Evolutionary conservation across 1,140 invertebrate species (phyloP), one percentile per base, ranked within the genome.

Genomic region (Euglossa dilemma): DNA sequence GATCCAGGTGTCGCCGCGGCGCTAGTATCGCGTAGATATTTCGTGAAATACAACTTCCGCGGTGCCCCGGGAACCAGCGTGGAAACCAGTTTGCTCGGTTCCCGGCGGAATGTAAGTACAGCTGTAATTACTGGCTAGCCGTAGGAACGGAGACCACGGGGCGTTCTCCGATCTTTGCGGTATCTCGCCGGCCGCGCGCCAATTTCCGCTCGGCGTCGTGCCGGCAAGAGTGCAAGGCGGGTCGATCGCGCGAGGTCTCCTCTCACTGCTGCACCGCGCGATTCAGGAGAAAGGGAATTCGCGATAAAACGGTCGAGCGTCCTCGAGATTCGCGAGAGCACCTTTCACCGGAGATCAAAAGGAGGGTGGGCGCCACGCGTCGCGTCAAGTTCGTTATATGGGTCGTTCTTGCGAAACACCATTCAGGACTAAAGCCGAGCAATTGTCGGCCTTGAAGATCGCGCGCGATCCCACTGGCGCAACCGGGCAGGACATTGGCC

Each of bases 311-410:
- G 75, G 64, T 88, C 64, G 85, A 89, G 81, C 78, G 87, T 89
- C 85, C 85, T 89, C 88, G 85, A 89, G 87, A 87, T 75, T 75
- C 64, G 82, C 85, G 73, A 83, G 67, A 82, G 78, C 57, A 80
- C 82, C 87, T 89, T 89, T 89, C 85, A 87, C 88, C 75, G 72
- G 28, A 61, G 66, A 87, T 86, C 72, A 70, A 75, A 78, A 80
- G 73, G 67, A 79, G 87, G 87, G 74, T 82, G 79, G 78, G 74
- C 79, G 78, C 79, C 82, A 79, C 77, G 87, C 80, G 86, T 85
- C 71, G 72, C 84, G 87, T 89, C 87, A 89, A 87, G 82, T 89
- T 89, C 87, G 88, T 89, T 89, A 89, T 89, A 83, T 89, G 87
- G 87, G 82, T 89, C 88, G 87, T 89, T 89, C 81, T 88, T 88